A percentile compares a stretch with the other conserved stretches of the same genome.
Conservation (phyloP, 2,113 vertebrate genomes). For the Cyrtonyx montezumae region DNA sequence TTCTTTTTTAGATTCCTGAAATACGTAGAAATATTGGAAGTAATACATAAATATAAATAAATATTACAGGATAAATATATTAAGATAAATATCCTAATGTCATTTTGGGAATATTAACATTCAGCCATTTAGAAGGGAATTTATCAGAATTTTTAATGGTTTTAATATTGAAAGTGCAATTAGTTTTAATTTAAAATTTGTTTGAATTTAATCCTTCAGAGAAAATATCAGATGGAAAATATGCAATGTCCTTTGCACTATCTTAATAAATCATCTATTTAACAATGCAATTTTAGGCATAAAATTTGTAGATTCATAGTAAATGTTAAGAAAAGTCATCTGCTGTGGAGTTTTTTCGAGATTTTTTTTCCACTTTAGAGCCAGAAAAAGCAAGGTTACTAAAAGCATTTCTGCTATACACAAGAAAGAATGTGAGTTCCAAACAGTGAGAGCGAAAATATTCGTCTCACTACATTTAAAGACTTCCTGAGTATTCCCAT, state of each 20-base stretch:
- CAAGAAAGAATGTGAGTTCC: not conserved
- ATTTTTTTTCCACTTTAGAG: not conserved
- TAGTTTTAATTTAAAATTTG: not conserved
- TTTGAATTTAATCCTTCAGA: not conserved
- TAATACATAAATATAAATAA: too few species aligned
- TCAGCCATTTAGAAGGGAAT: not conserved
- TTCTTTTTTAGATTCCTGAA: not conserved
- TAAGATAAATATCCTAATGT: too few species aligned
- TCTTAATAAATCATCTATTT: not conserved
- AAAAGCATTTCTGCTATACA: fast-evolving
- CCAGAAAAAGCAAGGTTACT: not conserved
- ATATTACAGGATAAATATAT: too few species aligned
- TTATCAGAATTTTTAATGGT: not conserved
- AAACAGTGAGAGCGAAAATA: not conserved
- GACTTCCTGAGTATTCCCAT: not conserved
- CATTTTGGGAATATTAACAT: not conserved
- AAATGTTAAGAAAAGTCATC: not conserved
- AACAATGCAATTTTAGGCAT: not conserved
- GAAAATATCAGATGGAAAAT: not conserved
- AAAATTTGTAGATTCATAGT: not conserved
- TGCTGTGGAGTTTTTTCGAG: not conserved
- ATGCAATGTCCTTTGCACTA: fast-evolving
- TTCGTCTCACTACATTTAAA: not conserved
- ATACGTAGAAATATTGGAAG: not conserved
- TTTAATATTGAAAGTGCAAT: not conserved